Conservation (phyloP, 2,113 vertebrate species). For the Gobio gobio region DNA sequence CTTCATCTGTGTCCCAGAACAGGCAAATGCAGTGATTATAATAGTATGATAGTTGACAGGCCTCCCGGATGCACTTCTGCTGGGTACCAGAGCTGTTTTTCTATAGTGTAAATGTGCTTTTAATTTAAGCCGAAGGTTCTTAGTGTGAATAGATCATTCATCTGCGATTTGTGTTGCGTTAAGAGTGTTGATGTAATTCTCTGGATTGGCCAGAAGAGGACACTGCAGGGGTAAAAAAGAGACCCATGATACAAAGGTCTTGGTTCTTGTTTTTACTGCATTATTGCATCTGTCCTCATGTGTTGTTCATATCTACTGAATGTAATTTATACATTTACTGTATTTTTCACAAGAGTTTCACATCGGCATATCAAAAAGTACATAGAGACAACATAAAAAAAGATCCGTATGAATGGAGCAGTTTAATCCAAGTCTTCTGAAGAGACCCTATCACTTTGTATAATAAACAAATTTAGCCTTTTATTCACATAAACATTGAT, state of each 20-base stretch:
- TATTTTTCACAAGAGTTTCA: too few relatives aligned
- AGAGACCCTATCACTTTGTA: background rate
- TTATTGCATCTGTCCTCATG: background rate
- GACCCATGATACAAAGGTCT: background rate
- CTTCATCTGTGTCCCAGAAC: background rate
- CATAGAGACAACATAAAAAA: background rate
- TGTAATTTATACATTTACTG: too few relatives aligned
- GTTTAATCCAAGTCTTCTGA: background rate
- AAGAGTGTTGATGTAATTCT: conserved; percentile 28
- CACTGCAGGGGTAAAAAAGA: conserved; percentile 55
- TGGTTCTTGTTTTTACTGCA: background rate
- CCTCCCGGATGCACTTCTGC: background rate
- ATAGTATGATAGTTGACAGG: background rate
- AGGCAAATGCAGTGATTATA: background rate
- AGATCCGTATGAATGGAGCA: background rate
- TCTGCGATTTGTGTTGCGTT: background rate
- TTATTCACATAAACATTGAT: background rate
- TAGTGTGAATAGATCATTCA: background rate
- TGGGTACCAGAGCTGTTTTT: background rate
- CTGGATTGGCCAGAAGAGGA: conserved; percentile 65
- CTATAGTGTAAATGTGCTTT: background rate
- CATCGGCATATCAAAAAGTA: background rate
- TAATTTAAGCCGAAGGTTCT: background rate
- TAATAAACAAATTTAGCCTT: background rate
- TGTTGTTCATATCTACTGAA: too few relatives aligned